Conservation (phyloP, 30 jellyfish, hydroid and myxozoan genomes). For the Hydra vulgaris region DNA sequence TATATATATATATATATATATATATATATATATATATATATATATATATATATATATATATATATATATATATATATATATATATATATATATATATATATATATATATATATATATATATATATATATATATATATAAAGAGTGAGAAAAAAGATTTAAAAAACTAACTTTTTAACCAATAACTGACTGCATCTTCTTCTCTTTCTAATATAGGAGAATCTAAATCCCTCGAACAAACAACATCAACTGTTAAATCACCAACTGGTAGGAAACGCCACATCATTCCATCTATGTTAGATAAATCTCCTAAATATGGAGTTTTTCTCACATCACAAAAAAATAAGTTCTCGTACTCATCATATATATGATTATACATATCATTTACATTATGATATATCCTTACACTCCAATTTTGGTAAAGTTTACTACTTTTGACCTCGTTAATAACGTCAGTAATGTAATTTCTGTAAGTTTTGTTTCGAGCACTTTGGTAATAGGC, state of each 20-base stretch:
- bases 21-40: too few species aligned
- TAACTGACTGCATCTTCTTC: conserved; percentile 23
- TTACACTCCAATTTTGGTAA: not conserved
- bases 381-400: not conserved
- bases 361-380: not conserved
- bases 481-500: not conserved
- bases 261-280: conserved; percentile 20
- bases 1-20: too few species aligned
- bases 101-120: too few species aligned
- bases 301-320: not conserved
- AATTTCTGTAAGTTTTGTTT: not conserved
- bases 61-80: too few species aligned
- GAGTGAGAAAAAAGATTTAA: too few species aligned
- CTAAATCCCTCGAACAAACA: conserved; percentile 17
- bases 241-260: conserved; percentile 1
- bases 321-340: conserved; percentile 6
- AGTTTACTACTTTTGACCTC: not conserved
- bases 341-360: not conserved
- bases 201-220: conserved; percentile 13
- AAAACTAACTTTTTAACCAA: not conserved
- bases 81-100: too few species aligned
- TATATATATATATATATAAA: too few species aligned
- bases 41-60: too few species aligned
- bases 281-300: conserved; percentile 6
- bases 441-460: not conserved